Evolutionary conservation across 2,888 invertebrate species (phyloP).

Genomic region (Epicampocera succincta): DNA sequence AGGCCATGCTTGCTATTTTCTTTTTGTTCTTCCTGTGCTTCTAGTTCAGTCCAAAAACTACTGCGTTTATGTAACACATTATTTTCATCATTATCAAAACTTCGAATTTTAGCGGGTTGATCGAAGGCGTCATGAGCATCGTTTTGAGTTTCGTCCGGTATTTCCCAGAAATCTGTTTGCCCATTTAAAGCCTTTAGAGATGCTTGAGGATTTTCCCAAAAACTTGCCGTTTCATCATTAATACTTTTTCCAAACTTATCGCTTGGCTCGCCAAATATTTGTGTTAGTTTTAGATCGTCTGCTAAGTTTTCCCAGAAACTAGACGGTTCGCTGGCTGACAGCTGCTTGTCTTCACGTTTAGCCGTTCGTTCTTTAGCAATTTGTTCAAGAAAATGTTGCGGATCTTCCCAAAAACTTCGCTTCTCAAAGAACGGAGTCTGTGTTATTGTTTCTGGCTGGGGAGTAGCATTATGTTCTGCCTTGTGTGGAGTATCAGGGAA

Average conservation of each 20-base stretch:
- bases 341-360: background rate
- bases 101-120: background rate
- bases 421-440: background rate
- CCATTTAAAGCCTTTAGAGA: constrained; percentile 5
- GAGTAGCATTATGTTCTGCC: background rate
- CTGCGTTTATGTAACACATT: constrained; percentile 41
- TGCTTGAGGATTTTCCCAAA: constrained; percentile 12
- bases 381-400: background rate
- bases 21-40: constrained; percentile 44
- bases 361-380: background rate
- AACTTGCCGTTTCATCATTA: too few species aligned
- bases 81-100: background rate
- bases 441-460: background rate
- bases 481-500: background rate
- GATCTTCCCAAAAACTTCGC: constrained; percentile 15
- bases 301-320: background rate
- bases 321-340: background rate
- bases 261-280: background rate
- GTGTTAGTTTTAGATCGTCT: background rate
- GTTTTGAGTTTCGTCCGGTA: background rate
- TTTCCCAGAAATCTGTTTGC: constrained; percentile 18
- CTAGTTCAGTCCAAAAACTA: constrained; percentile 63
- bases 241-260: too few species aligned
- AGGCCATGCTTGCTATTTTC: constrained; percentile 1
- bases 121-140: background rate